phyloP scores from a whole-genome alignment of 92 coral and sea anemone species.

The Virgularia gustaviana region DNA sequence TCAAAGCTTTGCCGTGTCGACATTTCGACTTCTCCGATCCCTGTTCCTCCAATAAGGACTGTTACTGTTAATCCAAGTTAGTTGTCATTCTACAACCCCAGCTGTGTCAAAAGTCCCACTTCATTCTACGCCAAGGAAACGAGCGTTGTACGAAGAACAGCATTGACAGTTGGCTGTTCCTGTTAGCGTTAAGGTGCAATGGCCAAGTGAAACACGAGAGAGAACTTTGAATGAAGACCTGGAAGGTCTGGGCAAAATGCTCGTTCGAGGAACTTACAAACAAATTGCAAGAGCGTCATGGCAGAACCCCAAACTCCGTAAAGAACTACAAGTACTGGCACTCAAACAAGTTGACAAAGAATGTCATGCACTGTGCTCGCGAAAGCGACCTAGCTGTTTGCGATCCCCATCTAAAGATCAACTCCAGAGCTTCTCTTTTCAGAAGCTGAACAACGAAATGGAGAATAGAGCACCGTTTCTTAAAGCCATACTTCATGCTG shows the following conservation, averaged over 20 bases:
- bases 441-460: slow-evolving; percentile 44
- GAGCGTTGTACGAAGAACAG: slow-evolving; percentile 13
- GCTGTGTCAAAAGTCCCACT: neutral
- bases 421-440: slow-evolving; percentile 54
- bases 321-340: slow-evolving; percentile 48
- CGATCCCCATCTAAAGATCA: slow-evolving; percentile 48
- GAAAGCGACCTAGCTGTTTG: slow-evolving; percentile 55
- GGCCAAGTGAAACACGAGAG: slow-evolving; percentile 49
- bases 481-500: slow-evolving; percentile 47
- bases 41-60: slow-evolving; percentile 10
- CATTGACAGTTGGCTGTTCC: slow-evolving; percentile 27
- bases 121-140: slow-evolving; percentile 6
- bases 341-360: slow-evolving; percentile 56
- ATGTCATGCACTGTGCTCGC: slow-evolving; percentile 53
- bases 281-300: slow-evolving; percentile 66
- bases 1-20: neutral
- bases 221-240: slow-evolving; percentile 55
- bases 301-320: slow-evolving; percentile 45
- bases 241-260: slow-evolving; percentile 60
- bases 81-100: neutral
- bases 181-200: slow-evolving; percentile 43
- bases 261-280: slow-evolving; percentile 55
- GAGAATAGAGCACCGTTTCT: slow-evolving; percentile 56
- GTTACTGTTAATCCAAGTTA: neutral
- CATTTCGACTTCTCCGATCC: neutral